Evolutionary conservation across 2,797 vertebrate species (phyloP).

Genomic region (Brotula barbata): DNA sequence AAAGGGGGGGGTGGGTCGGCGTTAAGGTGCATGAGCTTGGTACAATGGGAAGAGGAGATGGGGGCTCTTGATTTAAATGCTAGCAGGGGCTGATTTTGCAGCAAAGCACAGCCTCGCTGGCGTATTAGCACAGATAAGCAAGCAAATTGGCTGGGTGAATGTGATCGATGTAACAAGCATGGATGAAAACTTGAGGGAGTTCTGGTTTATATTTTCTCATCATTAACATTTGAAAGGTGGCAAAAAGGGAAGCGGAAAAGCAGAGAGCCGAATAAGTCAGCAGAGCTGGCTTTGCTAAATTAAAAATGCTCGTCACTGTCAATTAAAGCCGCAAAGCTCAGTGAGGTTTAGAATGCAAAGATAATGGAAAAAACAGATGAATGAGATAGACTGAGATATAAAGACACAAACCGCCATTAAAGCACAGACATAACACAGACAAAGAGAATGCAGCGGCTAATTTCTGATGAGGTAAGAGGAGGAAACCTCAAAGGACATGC

Average conservation of each 20-base stretch:
- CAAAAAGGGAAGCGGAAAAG: conserved; percentile 18
- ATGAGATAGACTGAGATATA: conserved; percentile 49
- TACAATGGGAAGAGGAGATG: conserved; percentile 33
- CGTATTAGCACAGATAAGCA: conserved; percentile 74
- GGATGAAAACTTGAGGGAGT: conserved; percentile 46
- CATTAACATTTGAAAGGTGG: conserved; percentile 60
- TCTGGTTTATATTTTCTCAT: conserved; percentile 59
- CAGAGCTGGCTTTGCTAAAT: conserved; percentile 51
- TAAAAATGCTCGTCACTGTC: conserved; percentile 65
- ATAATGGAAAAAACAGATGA: conserved; percentile 64
- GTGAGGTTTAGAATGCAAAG: conserved; percentile 51
- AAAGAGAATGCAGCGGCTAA: conserved; percentile 23
- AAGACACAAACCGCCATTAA: conserved; percentile 49
- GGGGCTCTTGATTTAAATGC: conserved; percentile 70
- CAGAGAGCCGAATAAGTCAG: conserved; percentile 35
- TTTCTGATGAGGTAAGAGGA: conserved; percentile 5
- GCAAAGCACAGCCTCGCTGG: conserved; percentile 46
- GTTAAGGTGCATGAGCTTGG: conserved; percentile 27
- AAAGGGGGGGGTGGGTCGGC: conserved; percentile 12
- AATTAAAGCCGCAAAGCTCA: conserved; percentile 71
- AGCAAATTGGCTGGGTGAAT: conserved; percentile 75
- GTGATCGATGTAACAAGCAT: conserved; percentile 71
- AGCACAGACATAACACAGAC: conserved; percentile 26
- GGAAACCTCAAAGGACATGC: neutral
- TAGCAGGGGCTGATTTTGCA: conserved; percentile 63